A percentile compares a stretch with the other conserved stretches of the same genome.
These are phyloP conservation scores for Gambusia holbrooki DNA, from an alignment of 2,113 vertebrate species.

Conservation along the genomic window DNA sequence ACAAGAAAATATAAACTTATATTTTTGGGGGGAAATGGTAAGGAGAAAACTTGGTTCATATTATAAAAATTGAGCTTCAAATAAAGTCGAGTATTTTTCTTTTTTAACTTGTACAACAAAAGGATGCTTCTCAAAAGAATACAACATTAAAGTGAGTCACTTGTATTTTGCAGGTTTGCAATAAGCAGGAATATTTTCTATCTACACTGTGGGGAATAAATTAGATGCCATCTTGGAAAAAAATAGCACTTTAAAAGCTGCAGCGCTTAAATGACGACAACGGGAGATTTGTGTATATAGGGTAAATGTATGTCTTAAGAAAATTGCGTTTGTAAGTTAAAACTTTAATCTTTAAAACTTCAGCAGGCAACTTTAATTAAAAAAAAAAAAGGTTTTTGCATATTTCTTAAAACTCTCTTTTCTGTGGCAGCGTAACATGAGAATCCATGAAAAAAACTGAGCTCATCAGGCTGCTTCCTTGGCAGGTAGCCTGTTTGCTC, in stretches of 20 bases:
- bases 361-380: too few species aligned
- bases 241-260: background rate
- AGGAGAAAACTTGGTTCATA: background rate
- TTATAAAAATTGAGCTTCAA: background rate
- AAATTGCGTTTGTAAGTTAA: background rate
- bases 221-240: background rate
- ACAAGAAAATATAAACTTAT: background rate
- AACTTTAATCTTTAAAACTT: background rate
- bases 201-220: background rate
- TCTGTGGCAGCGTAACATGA: too few species aligned
- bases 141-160: background rate
- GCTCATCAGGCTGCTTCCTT: too few species aligned
- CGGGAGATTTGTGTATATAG: background rate
- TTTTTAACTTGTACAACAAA: background rate
- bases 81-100: background rate
- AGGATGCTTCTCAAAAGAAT: background rate
- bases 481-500: too few species aligned
- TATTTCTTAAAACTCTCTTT: too few species aligned
- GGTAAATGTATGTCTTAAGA: background rate
- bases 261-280: background rate
- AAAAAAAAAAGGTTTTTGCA: too few species aligned
- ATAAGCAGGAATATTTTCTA: background rate
- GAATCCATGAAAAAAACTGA: too few species aligned
- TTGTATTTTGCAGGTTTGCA: background rate
- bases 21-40: background rate